Percentiles rank a stretch among this genome's conserved stretches.
Evolutionary conservation across 2,888 invertebrate genomes (phyloP).

Genomic region (Drosophila fungiperda): DNA sequence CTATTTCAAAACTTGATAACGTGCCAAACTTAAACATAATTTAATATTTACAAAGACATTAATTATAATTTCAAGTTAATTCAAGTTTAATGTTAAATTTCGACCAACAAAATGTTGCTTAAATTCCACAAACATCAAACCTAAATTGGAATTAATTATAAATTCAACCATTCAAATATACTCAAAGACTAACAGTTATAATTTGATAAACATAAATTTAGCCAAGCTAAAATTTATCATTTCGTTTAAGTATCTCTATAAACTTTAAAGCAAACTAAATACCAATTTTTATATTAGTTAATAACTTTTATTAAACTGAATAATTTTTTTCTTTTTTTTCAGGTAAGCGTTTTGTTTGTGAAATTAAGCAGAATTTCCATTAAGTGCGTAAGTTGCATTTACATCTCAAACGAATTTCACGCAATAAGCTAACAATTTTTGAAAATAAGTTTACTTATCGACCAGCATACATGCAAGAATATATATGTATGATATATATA

Average conservation of each 20-base stretch:
- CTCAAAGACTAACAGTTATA: not conserved
- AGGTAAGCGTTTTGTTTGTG: constrained; percentile 64
- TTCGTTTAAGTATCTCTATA: not conserved
- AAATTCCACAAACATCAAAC: not conserved
- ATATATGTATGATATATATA: constrained; percentile 8
- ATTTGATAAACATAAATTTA: not conserved
- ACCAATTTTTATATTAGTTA: not conserved
- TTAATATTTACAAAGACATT: not conserved
- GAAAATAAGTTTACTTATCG: constrained; percentile 26
- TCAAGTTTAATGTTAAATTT: not conserved
- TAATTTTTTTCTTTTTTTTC: constrained; percentile 25
- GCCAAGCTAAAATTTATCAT: not conserved
- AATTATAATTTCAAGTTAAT: not conserved
- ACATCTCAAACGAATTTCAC: constrained; percentile 4
- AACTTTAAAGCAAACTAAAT: not conserved
- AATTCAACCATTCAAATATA: not conserved
- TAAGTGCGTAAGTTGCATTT: constrained; percentile 59
- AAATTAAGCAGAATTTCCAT: constrained; percentile 4
- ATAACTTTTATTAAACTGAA: not conserved
- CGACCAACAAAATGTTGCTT: not conserved
- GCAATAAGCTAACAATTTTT: constrained; percentile 15
- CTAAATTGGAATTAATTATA: not conserved
- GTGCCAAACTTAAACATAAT: not conserved
- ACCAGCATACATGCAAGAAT: constrained; percentile 4
- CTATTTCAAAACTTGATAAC: constrained; percentile 1